Evolutionary conservation across 2,113 vertebrate species (phyloP).

Genomic region (Neogale vison): DNA sequence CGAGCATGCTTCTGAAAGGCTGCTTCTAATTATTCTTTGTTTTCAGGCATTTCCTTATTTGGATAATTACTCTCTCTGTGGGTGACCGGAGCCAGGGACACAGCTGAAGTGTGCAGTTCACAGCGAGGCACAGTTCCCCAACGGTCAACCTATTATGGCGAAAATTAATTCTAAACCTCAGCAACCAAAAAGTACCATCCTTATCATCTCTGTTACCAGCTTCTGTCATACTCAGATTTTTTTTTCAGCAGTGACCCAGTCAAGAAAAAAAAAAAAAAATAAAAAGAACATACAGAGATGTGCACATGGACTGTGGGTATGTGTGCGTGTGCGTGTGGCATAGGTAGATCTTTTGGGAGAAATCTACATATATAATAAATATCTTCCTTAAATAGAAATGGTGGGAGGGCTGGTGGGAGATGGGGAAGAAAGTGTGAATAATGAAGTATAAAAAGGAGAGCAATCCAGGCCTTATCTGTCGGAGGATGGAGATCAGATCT

Average conservation of each 20-base stretch:
- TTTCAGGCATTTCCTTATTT: not conserved
- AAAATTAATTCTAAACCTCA: not conserved
- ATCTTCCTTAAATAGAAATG: slow-evolving; percentile 12
- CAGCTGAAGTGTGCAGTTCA: not conserved
- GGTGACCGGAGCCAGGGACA: not conserved
- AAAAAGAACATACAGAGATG: not conserved
- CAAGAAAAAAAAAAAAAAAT: not conserved
- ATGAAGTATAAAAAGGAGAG: not conserved
- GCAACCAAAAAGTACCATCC: not conserved
- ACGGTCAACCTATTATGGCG: not conserved
- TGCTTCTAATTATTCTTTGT: not conserved
- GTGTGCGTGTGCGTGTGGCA: not conserved
- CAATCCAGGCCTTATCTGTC: not conserved
- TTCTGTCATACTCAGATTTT: not conserved
- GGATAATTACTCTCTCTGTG: not conserved
- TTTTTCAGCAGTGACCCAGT: not conserved
- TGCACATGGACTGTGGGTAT: not conserved
- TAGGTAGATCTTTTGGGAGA: not conserved
- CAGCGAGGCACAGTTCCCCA: not conserved
- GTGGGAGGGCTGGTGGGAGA: not conserved
- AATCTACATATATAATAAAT: not conserved
- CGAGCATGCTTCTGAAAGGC: not conserved
- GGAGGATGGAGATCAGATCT: not conserved
- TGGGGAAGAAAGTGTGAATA: not conserved
- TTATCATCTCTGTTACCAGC: not conserved